Evolutionary conservation across 2,888 invertebrate genomes (phyloP).

Genomic region (Drosophila cracens): DNA sequence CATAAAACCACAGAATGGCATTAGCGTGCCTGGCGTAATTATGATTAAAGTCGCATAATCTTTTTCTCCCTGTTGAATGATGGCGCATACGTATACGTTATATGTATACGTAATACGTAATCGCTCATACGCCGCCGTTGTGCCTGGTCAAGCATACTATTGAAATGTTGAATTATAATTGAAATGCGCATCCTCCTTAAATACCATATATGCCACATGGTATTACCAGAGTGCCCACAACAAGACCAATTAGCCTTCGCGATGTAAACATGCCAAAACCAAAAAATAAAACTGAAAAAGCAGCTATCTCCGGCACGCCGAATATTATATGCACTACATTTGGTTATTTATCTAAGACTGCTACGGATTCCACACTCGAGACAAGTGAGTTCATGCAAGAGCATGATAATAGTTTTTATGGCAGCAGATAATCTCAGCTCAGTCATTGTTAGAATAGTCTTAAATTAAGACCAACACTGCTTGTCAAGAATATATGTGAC

Average conservation of each 20-base stretch:
- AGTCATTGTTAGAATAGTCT: background rate
- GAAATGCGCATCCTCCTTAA: conserved; percentile 22
- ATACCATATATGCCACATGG: conserved; percentile 18
- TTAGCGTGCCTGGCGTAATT: conserved; percentile 60
- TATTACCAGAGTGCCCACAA: conserved; percentile 6
- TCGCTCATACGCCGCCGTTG: conserved; percentile 51
- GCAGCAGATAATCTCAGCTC: background rate
- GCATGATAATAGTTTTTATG: background rate
- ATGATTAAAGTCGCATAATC: conserved; percentile 71
- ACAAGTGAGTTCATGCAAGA: background rate
- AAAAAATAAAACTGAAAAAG: background rate
- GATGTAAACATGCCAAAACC: conserved; percentile 23
- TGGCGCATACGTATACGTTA: background rate
- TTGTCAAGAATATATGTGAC: background rate
- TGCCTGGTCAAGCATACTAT: conserved; percentile 17
- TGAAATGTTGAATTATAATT: conserved; percentile 23
- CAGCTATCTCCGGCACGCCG: background rate
- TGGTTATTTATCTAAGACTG: accelerated
- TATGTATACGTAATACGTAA: conserved; percentile 31
- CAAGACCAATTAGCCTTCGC: conserved; percentile 26
- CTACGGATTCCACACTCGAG: background rate
- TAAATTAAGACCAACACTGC: background rate
- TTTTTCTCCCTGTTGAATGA: background rate
- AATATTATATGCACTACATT: background rate
- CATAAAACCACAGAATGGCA: conserved; percentile 32